Evolutionary conservation across 2,797 vertebrate genomes (phyloP), one percentile per base, ranked within the genome.

Genomic region (Limosa lapponica): DNA sequence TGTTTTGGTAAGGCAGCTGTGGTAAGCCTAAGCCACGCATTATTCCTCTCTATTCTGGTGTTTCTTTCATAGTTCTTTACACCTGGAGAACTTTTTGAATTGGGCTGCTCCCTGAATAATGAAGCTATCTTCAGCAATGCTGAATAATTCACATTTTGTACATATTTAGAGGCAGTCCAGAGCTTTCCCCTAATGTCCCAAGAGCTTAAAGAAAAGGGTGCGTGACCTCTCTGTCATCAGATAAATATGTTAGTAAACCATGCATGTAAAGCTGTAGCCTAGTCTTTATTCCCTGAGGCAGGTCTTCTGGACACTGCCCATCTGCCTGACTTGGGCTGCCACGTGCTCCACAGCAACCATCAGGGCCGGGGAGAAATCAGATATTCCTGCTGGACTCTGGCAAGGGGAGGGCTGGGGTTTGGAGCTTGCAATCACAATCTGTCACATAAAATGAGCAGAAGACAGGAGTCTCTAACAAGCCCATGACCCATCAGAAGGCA

Each of bases 141-240:
- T 95, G 83, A 95, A 96, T 87, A 96, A 92, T 91, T 94, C 24
- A 22, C 82, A 46, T 62, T 92, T 90, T 93, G 46, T 39, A 64
- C 11, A 1, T 77, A 70, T 84, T 86, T 88, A 88, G 65, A 54
- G 52, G 32, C 32, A 74, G 51, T 59, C 46, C 36, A 84, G 61
- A 96, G 64, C 25, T 65, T 95, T 90, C 81, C 72, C 34, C 32
- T 89, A 28, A 51, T 49, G 70, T 44, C 30, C 74, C 36, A 84
- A 78, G 18, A 69, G 27, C 85, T 92, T 93, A 74, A 87, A 43
- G 28, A 71, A 71, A 81, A 78, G 28, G 41, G 89, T 57, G 11
- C 1, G 9, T 80, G 16, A 54, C 32, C 46, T 57, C 52, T 82
- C 75, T 66, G 62, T 57, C 91, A 81, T 88, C 83, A 93, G 55